Evolutionary conservation across 2,113 vertebrate genomes (phyloP).

Genomic region (Turnix velox): DNA sequence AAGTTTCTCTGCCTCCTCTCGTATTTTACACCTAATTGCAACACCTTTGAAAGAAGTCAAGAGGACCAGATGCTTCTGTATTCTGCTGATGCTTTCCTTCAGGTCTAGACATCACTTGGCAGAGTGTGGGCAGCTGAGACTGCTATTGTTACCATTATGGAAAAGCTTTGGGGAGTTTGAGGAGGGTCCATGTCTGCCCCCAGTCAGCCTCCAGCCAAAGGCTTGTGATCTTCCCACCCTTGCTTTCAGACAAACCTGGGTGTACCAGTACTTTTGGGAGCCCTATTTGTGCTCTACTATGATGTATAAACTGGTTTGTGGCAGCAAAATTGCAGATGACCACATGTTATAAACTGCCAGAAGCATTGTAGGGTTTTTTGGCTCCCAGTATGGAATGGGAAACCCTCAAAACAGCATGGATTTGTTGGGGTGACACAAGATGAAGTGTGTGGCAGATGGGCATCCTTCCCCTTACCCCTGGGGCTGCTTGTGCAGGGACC

Average conservation of each 20-base stretch:
- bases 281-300: background rate
- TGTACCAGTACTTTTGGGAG: background rate
- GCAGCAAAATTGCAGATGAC: background rate
- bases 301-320: background rate
- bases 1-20: background rate
- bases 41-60: background rate
- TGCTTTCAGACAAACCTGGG: background rate
- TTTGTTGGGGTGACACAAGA: background rate
- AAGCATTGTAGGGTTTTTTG: background rate
- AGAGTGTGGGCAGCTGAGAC: background rate
- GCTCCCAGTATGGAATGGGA: background rate
- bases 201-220: background rate
- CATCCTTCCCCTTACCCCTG: background rate
- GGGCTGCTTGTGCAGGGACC: background rate
- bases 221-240: background rate
- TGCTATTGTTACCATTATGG: background rate
- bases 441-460: background rate
- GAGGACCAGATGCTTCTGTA: background rate
- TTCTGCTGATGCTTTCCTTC: background rate
- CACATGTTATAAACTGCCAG: accelerated
- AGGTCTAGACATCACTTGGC: background rate
- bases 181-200: accelerated
- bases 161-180: background rate
- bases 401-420: background rate
- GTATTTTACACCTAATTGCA: background rate